phyloP scores from a whole-genome alignment of 2,888 invertebrate genomes.

The Luffia ferchaultella region DNA sequence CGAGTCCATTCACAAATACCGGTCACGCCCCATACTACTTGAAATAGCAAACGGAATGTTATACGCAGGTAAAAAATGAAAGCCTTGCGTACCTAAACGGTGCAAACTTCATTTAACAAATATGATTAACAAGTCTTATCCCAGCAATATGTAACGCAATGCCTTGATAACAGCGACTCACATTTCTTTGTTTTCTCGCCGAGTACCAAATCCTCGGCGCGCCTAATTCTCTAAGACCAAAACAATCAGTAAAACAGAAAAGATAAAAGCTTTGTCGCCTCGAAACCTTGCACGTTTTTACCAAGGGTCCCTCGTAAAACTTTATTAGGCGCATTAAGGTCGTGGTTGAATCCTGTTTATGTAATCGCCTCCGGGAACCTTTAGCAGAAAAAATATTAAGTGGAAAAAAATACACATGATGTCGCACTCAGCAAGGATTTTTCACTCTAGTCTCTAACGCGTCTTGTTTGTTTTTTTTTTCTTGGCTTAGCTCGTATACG shows the following conservation, averaged over 20 bases:
- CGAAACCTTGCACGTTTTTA: conserved; percentile 56
- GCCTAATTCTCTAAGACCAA: conserved; percentile 42
- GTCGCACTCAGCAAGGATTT: conserved; percentile 23
- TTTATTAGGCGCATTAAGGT: conserved; percentile 65
- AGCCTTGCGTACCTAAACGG: too few relatives aligned
- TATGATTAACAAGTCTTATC: too few relatives aligned
- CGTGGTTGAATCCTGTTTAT: conserved; percentile 66
- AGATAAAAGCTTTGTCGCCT: conserved; percentile 65
- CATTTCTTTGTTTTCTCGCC: neutral
- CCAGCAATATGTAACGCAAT: too few relatives aligned
- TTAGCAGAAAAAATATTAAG: conserved; percentile 61
- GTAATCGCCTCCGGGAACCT: conserved; percentile 63
- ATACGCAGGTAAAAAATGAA: too few relatives aligned
- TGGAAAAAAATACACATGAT: conserved; percentile 58
- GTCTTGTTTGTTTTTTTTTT: neutral
- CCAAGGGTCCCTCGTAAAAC: conserved; percentile 63
- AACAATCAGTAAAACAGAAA: conserved; percentile 57
- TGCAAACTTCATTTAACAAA: too few relatives aligned
- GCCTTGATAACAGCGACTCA: neutral
- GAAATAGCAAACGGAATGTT: too few relatives aligned
- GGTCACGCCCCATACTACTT: too few relatives aligned
- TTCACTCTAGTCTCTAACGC: neutral
- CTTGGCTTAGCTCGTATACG: neutral
- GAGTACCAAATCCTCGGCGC: conserved; percentile 7
- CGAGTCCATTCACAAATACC: too few relatives aligned